A percentile compares a stretch with the other conserved stretches of the same genome.
phyloP scores from a whole-genome alignment of 1,140 invertebrate genomes.

The Periplaneta americana region DNA sequence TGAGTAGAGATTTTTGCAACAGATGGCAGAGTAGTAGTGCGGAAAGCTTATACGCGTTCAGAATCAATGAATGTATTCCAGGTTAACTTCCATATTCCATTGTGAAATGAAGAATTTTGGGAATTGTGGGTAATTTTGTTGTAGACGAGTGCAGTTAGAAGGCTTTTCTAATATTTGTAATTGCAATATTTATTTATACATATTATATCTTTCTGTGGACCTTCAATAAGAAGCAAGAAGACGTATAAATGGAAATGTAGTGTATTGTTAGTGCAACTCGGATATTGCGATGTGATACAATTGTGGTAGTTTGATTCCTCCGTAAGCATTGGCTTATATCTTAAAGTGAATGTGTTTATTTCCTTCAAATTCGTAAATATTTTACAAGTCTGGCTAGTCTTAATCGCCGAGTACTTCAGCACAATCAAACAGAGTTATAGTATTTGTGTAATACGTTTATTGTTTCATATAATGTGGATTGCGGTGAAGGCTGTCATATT shows the following conservation, averaged over 20 bases:
- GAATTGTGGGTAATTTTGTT: neutral
- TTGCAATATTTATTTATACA: neutral
- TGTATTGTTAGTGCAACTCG: neutral
- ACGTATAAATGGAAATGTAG: neutral
- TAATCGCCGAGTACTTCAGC: neutral
- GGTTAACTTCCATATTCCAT: neutral
- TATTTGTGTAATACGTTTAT: no score
- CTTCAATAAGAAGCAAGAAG: neutral
- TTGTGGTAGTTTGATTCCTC: neutral
- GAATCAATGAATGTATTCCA: neutral
- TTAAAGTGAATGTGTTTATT: neutral
- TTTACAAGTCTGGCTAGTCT: neutral
- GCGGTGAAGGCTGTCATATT: no score
- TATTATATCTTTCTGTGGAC: neutral
- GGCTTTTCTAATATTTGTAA: neutral
- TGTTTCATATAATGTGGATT: no score
- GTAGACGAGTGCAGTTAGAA: neutral
- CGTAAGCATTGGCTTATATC: neutral
- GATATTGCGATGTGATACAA: neutral
- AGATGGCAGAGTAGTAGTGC: no score
- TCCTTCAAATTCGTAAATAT: neutral
- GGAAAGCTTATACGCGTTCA: neutral
- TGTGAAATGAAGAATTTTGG: no score
- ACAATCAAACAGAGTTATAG: no score
- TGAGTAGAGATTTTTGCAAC: no score